Evolutionary conservation across 2,888 invertebrate genomes (phyloP).

Genomic region (Amblyteles armatorius): DNA sequence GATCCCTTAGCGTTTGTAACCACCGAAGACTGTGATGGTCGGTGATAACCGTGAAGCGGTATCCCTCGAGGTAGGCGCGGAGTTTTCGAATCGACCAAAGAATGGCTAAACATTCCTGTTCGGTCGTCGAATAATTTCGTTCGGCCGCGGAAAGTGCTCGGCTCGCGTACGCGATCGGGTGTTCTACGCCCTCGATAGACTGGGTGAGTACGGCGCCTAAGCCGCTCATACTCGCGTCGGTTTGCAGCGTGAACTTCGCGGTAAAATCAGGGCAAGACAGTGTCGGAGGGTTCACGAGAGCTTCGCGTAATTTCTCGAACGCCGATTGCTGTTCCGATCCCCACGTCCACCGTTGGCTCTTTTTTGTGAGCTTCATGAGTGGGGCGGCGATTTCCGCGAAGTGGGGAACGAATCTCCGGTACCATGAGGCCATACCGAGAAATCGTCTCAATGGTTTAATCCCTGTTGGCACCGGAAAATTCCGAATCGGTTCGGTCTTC

Average conservation of each 20-base stretch:
- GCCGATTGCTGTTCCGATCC: conserved; percentile 58
- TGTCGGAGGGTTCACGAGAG: conserved; percentile 59
- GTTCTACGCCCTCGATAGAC: background rate
- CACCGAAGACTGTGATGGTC: conserved; percentile 16
- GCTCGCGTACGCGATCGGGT: conserved; percentile 8
- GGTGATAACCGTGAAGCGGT: background rate
- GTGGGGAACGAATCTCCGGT: too few species aligned
- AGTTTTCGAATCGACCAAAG: background rate
- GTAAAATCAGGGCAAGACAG: conserved; percentile 66
- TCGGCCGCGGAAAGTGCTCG: background rate
- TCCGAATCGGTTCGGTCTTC: too few species aligned
- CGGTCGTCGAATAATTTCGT: background rate
- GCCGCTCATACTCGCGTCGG: conserved; percentile 50
- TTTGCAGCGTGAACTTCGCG: conserved; percentile 51
- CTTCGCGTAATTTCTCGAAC: conserved; percentile 62
- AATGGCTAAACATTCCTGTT: background rate
- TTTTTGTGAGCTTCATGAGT: too few species aligned
- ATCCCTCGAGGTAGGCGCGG: conserved; percentile 1
- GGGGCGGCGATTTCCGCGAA: too few species aligned
- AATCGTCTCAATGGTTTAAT: too few species aligned
- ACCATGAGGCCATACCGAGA: too few species aligned
- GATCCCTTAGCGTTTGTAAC: background rate
- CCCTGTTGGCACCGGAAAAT: too few species aligned
- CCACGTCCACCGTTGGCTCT: too few species aligned
- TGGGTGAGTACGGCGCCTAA: background rate